These are phyloP conservation scores for Diorhabda sublineata DNA, from an alignment of 1,140 invertebrate genomes.

Conservation along the genomic window DNA sequence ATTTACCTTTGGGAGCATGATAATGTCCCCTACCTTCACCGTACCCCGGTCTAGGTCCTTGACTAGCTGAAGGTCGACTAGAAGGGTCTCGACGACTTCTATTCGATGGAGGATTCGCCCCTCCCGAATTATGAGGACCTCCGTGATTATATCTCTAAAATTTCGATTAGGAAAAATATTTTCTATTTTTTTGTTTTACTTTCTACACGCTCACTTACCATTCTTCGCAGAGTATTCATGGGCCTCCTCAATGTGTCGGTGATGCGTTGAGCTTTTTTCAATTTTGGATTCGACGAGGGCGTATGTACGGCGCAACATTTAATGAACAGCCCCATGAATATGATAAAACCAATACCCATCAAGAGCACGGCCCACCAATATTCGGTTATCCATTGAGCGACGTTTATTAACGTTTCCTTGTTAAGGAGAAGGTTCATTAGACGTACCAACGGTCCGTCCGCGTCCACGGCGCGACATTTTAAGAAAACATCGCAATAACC, in stretches of 20 bases:
- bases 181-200: neutral
- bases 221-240: slow-evolving; percentile 82
- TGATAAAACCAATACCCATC: slow-evolving; percentile 84
- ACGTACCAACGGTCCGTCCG: slow-evolving; percentile 92
- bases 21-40: slow-evolving; percentile 70
- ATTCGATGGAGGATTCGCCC: slow-evolving; percentile 36
- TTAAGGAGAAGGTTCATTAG: slow-evolving; percentile 97
- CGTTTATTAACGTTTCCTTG: slow-evolving; percentile 77
- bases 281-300: slow-evolving; percentile 94
- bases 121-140: slow-evolving; percentile 37
- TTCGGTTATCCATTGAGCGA: slow-evolving; percentile 87
- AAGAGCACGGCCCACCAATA: slow-evolving; percentile 97
- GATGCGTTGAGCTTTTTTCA: slow-evolving; percentile 77
- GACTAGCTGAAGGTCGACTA: slow-evolving; percentile 42
- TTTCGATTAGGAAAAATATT: neutral
- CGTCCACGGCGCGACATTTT: slow-evolving; percentile 95
- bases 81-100: slow-evolving; percentile 40
- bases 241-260: slow-evolving; percentile 83
- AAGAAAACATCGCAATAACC: slow-evolving; percentile 98
- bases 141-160: slow-evolving; percentile 25
- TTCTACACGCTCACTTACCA: slow-evolving; percentile 52
- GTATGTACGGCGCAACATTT: slow-evolving; percentile 99
- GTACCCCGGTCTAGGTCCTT: slow-evolving; percentile 63
- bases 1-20: slow-evolving; percentile 65
- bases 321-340: slow-evolving; percentile 98